Evolutionary conservation across 2,888 invertebrate species (phyloP).

Genomic region (Dolichomitus sp.): DNA sequence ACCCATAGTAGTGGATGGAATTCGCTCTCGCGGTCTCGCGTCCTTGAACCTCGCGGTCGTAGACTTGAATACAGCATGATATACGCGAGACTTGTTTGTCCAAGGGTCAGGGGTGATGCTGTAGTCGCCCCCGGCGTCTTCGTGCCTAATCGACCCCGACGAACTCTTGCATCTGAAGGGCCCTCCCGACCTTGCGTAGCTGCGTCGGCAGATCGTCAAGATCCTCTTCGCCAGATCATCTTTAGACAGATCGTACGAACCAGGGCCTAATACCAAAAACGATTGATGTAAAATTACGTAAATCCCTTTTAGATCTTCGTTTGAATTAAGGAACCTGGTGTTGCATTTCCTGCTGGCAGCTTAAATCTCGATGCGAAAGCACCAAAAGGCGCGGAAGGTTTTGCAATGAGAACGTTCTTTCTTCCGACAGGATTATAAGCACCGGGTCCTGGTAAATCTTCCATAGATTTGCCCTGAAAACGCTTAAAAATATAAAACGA

Average conservation of each 20-base stretch:
- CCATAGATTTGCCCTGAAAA: conserved; percentile 40
- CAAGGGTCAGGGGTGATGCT: conserved; percentile 37
- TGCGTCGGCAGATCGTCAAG: conserved; percentile 53
- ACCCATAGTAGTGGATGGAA: background rate
- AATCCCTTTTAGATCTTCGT: background rate
- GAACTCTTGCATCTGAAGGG: conserved; percentile 48
- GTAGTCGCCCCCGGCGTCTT: conserved; percentile 47
- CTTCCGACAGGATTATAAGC: conserved; percentile 47
- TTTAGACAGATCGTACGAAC: conserved; percentile 60
- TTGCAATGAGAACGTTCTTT: conserved; percentile 46
- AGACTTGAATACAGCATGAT: conserved; percentile 75
- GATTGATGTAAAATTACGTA: background rate
- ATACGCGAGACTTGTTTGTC: conserved; percentile 35
- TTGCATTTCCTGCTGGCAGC: background rate
- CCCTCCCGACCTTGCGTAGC: conserved; percentile 53
- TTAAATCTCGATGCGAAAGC: conserved; percentile 49
- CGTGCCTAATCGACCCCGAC: conserved; percentile 61
- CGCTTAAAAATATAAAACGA: conserved; percentile 33
- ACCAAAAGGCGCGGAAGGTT: conserved; percentile 62
- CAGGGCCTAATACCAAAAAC: conserved; percentile 42
- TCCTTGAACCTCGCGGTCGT: conserved; percentile 64
- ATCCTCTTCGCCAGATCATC: conserved; percentile 59
- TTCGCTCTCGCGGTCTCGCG: conserved; percentile 35
- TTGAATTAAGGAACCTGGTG: background rate
- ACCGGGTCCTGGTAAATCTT: conserved; percentile 60